Evolutionary conservation across 1,140 invertebrate species (phyloP).

Genomic region (Ostrea edulis): DNA sequence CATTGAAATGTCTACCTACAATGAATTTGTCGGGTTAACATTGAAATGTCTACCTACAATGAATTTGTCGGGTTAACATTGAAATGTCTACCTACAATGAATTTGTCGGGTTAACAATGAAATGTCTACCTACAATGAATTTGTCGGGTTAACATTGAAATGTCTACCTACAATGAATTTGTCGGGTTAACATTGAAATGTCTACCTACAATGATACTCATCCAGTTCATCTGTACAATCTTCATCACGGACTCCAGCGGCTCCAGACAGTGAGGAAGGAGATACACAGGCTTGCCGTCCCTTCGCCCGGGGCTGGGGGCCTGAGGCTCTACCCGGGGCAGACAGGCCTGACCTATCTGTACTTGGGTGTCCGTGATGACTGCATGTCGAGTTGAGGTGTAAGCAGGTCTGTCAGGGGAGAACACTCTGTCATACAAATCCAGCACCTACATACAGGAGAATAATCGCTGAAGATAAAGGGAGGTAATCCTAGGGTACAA

Average conservation of each 20-base stretch:
- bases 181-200: too few relatives aligned
- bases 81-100: slow-evolving; percentile 84
- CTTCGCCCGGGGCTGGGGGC: not conserved
- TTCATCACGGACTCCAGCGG: slow-evolving; percentile 88
- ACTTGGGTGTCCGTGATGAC: slow-evolving; percentile 64
- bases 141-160: too few relatives aligned
- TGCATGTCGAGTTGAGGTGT: slow-evolving; percentile 62
- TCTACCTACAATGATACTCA: slow-evolving; percentile 89
- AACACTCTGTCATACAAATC: slow-evolving; percentile 84
- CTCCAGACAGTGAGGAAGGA: slow-evolving; percentile 73
- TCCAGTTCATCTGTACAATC: slow-evolving; percentile 94
- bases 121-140: slow-evolving; percentile 85
- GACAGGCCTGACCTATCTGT: slow-evolving; percentile 78
- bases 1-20: slow-evolving; percentile 81
- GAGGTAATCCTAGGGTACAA: too few relatives aligned
- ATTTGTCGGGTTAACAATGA: too few relatives aligned
- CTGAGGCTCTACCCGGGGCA: slow-evolving; percentile 53
- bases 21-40: slow-evolving; percentile 82
- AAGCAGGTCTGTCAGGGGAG: slow-evolving; percentile 67
- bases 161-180: slow-evolving; percentile 80
- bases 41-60: slow-evolving; percentile 83
- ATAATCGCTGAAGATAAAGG: not conserved
- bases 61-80: slow-evolving; percentile 78
- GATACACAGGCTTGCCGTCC: slow-evolving; percentile 48
- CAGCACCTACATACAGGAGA: slow-evolving; percentile 80